Percentiles rank a stretch among this genome's conserved stretches.
Evolutionary conservation across 2,888 invertebrate genomes (phyloP).

Genomic region (Drosophila eohydei): DNA sequence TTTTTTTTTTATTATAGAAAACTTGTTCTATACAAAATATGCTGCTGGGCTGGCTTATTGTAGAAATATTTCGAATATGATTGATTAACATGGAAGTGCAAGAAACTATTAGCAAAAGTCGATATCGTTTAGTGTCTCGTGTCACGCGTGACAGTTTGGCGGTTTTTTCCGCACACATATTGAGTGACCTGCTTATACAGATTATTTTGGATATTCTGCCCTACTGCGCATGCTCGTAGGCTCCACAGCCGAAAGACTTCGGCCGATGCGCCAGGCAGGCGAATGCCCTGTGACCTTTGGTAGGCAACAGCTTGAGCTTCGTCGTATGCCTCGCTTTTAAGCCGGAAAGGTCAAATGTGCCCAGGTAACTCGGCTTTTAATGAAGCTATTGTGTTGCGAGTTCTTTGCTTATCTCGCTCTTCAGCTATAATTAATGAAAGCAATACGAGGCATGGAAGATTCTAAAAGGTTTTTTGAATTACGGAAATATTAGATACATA

Average conservation of each 20-base stretch:
- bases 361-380: conserved; percentile 29
- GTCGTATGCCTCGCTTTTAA: conserved; percentile 14
- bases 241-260: conserved; percentile 34
- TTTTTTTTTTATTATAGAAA: conserved; percentile 25
- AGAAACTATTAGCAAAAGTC: background rate
- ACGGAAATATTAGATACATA: background rate
- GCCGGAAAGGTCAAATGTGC: conserved; percentile 38
- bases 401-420: background rate
- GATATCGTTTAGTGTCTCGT: background rate
- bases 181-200: conserved; percentile 25
- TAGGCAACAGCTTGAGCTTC: conserved; percentile 31
- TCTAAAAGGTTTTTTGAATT: background rate
- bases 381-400: conserved; percentile 25
- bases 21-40: conserved; percentile 45
- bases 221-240: conserved; percentile 57
- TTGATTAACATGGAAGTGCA: conserved; percentile 7
- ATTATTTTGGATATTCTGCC: conserved; percentile 13
- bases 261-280: conserved; percentile 26
- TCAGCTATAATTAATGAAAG: background rate
- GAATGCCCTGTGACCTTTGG: conserved; percentile 48
- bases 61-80: conserved; percentile 14
- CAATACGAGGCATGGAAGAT: too few species aligned
- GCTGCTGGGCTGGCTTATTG: conserved; percentile 7
- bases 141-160: conserved; percentile 33
- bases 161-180: conserved; percentile 3